These are phyloP conservation scores for Eumeta japonica DNA, from an alignment of 1,140 invertebrate genomes.

Conservation along the genomic window DNA sequence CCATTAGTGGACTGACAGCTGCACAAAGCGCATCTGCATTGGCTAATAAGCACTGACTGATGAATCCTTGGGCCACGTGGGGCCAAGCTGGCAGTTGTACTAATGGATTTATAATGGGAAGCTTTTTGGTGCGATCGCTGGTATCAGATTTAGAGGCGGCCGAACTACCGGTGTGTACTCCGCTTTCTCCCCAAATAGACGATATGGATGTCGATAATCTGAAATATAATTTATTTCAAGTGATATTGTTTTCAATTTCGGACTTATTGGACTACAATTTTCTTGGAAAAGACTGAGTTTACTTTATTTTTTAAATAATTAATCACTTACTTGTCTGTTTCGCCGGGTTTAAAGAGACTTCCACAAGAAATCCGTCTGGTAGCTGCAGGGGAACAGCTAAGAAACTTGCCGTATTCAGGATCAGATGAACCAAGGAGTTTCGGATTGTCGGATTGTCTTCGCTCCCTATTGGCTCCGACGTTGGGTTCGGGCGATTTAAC, in stretches of 20 bases:
- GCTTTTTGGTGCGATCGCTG: constrained; percentile 63
- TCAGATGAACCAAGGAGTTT: constrained; percentile 62
- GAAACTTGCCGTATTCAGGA: constrained; percentile 60
- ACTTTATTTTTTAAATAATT: constrained; percentile 15
- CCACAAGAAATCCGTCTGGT: constrained; percentile 76
- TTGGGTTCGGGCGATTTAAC: constrained; percentile 42
- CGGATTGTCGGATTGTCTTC: constrained; percentile 60
- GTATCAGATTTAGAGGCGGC: constrained; percentile 30
- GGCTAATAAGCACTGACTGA: constrained; percentile 76
- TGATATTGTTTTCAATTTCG: constrained; percentile 36
- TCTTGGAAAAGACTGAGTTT: constrained; percentile 2
- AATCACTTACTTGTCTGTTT: constrained; percentile 59
- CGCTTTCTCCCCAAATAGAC: constrained; percentile 55
- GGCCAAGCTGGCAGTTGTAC: constrained; percentile 85
- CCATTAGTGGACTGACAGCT: constrained; percentile 89
- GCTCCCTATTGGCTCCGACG: constrained; percentile 38
- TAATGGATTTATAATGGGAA: constrained; percentile 89
- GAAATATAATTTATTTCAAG: constrained; percentile 4
- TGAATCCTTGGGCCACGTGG: constrained; percentile 60
- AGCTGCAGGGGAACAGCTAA: constrained; percentile 70
- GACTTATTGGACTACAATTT: constrained; percentile 4
- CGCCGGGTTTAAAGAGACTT: constrained; percentile 69
- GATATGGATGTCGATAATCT: constrained; percentile 55
- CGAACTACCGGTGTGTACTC: constrained; percentile 15
- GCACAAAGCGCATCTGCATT: constrained; percentile 96